Evolutionary conservation across 2,888 invertebrate species (phyloP), one percentile per base, ranked within the genome.

Genomic region (Clepsis dumicolana): DNA sequence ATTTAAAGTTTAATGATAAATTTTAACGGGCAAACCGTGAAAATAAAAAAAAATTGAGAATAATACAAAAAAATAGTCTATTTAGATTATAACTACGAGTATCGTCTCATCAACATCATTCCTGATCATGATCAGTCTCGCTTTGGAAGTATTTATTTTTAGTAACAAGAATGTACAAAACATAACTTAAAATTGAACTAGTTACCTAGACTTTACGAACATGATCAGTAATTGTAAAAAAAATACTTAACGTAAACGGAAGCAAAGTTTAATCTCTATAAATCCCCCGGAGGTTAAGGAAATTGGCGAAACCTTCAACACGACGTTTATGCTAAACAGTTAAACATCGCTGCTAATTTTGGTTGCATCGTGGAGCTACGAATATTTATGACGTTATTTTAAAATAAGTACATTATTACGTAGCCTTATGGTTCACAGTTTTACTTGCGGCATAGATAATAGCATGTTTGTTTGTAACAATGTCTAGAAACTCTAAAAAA

Each of bases 271-370:
- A 18, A 18, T 12, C 54, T 54, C 18, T 12, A 18, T 54, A 54
- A 54, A n/a, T 24, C 24, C 56, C 35, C 8, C 16, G 18, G 35
- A 35, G 25, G 61, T 48, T 35, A 25, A 62, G 61, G 54, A 66
- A 66, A 66, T 62, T 66, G 61, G 54, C 35, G 44, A 27, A 62
- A 54, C 54, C 54, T 66, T 62, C 27, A 35, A 54, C 61, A 54
- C 54, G 35, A 48, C 48, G 61, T 60, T 65, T 25, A 48, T 54
- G 61, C 52, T 66, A 56, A 54, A 66, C 60, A n/a, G 32, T 76
- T 80, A 73, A 79, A 82, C 78, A 80, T 74, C 70, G 74, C 67
- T 77, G 72, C 71, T 76, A 80, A 83, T 81, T 82, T 80, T 79
- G 70, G 76, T 75, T 72, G 57, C 44, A 57, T 65, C 76, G 29